Conservation (phyloP, 1,140 invertebrate genomes). For the Matsumurasca onukii region DNA sequence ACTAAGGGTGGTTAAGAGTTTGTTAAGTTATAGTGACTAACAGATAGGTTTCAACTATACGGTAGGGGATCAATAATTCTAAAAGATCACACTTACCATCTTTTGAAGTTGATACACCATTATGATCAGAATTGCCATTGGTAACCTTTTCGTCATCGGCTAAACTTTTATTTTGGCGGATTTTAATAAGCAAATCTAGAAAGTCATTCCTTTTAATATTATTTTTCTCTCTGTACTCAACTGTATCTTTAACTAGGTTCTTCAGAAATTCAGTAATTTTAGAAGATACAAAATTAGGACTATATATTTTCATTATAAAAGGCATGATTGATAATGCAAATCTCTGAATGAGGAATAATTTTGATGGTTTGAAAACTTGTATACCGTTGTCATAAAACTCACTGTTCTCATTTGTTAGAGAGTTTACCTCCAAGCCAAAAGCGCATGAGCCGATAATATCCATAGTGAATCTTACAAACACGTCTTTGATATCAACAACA, state of each 20-base stretch:
- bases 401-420: slow-evolving; percentile 53
- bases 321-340: background rate
- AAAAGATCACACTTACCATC: no score
- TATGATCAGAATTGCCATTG: slow-evolving; percentile 8
- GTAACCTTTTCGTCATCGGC: background rate
- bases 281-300: background rate
- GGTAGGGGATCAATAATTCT: no score
- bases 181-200: slow-evolving; percentile 41
- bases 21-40: no score
- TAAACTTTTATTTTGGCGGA: slow-evolving; percentile 33
- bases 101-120: no score
- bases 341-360: slow-evolving; percentile 9
- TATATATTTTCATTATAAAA: slow-evolving; percentile 2
- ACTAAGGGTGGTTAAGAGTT: no score
- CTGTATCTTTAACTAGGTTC: slow-evolving; percentile 43
- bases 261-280: slow-evolving; percentile 43
- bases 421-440: slow-evolving; percentile 58
- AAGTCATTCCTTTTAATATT: slow-evolving; percentile 51
- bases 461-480: slow-evolving; percentile 53
- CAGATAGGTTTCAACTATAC: no score
- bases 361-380: slow-evolving; percentile 36
- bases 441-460: slow-evolving; percentile 58
- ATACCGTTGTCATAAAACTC: slow-evolving; percentile 48
- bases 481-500: slow-evolving; percentile 52
- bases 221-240: slow-evolving; percentile 50